Base-by-base conservation (phyloP, 2,888 invertebrate species). In the Thera obeliscata region DNA sequence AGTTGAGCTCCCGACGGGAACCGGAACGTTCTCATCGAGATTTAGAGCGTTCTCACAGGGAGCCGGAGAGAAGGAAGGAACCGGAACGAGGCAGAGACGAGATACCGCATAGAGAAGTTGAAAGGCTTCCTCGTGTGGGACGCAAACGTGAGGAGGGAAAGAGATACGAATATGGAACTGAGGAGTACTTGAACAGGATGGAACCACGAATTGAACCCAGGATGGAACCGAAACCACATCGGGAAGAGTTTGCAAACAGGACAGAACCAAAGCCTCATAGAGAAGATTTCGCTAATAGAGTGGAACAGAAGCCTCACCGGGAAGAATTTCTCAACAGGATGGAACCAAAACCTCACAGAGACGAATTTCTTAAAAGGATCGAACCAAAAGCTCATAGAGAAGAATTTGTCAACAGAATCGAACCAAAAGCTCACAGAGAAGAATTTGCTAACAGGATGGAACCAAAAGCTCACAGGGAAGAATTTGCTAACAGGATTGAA, bases 11-110 rank as follows among this genome's bases (percentile, higher is more conserved):
- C 81, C 87, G 93, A 69, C 83, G 91, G 83, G 92, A 92, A 83
- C 89, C 87, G 63, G 92, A 91, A 67, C 92, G 92, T 81, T 87
- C 92, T 82, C 90, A 87, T 79, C 86, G 90, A 74, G 90, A 90
- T 67, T 70, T 84, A 72, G 88, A 88, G 77, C 87, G 88, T 76
- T 77, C 83, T 76, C 87, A 85, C 74, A 82, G 87, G 71, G 87
- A 88, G 74, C 86, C 86, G 43, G 87, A 88, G 63, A 76, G 87
- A 67, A 88, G 89, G 68, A 91, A 92, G 72, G 93, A 92, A 12
- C 66, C 81, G 6, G 91, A 91, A 35, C 82, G 92, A 58, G 76
- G 86, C 61, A 87, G 88, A 2, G 90, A 91, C 36, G 87, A 87
- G 3, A 66, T 88, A 50, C 81, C 75, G 4, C 92, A 90, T 71